These are phyloP conservation scores for Entelurus aequoreus DNA, from an alignment of 2,113 vertebrate species.

Conservation along the genomic window DNA sequence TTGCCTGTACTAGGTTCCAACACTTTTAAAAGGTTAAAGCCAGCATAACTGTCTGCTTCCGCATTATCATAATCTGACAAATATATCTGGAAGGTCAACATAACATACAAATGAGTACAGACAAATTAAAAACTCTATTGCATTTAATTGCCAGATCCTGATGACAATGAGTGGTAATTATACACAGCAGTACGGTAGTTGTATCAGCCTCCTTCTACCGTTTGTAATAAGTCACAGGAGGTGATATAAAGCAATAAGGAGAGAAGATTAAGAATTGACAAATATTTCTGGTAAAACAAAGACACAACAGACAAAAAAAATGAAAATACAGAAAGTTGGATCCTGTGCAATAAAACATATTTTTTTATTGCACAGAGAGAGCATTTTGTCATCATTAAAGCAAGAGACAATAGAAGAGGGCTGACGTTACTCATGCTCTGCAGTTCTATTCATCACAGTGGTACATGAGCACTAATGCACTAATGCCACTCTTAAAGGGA, in stretches of 20 bases:
- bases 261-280: neutral
- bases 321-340: neutral
- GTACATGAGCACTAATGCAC: constrained; percentile 7
- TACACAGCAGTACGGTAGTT: too few relatives aligned
- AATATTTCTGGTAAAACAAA: neutral
- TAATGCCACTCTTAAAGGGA: neutral
- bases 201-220: too few relatives aligned
- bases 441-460: constrained; percentile 16
- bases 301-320: neutral
- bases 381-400: constrained; percentile 19
- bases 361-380: constrained; percentile 2
- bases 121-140: neutral
- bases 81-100: too few relatives aligned
- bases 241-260: neutral
- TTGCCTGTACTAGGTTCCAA: too few relatives aligned
- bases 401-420: constrained; percentile 1
- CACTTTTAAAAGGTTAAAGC: too few relatives aligned
- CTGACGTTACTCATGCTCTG: constrained; percentile 19
- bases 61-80: too few relatives aligned
- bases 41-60: too few relatives aligned
- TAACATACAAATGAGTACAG: neutral
- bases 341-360: neutral
- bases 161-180: too few relatives aligned
- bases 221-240: neutral
- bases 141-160: too few relatives aligned